Conservation (phyloP, 2,888 invertebrate species). For the Meteorus cinctellus region DNA sequence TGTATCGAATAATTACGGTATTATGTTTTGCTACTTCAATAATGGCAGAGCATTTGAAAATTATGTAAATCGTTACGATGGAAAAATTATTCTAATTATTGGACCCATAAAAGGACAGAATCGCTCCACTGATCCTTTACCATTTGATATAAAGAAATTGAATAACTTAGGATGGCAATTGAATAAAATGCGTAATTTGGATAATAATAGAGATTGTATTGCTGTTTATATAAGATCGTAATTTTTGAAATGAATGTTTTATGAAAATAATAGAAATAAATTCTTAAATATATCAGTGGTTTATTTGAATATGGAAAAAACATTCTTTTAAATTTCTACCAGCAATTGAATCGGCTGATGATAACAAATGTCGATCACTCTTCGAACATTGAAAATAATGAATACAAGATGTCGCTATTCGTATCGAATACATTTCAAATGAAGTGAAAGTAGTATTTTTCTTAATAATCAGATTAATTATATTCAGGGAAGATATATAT, state of each 20-base stretch:
- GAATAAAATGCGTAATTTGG: constrained; percentile 77
- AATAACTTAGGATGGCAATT: constrained; percentile 76
- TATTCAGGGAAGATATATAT: background rate
- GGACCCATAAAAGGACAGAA: constrained; percentile 80
- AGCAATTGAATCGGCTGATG: background rate
- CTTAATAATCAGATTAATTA: background rate
- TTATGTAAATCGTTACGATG: constrained; percentile 79
- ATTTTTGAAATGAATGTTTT: background rate
- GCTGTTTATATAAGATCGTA: constrained; percentile 75
- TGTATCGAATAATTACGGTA: constrained; percentile 76
- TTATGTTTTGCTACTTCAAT: constrained; percentile 90
- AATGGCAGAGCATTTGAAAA: constrained; percentile 80
- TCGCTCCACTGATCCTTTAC: constrained; percentile 83
- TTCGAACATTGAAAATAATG: background rate
- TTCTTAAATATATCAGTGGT: background rate
- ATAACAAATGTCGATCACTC: background rate
- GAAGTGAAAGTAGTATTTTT: background rate
- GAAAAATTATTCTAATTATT: constrained; percentile 82
- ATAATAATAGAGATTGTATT: constrained; percentile 79
- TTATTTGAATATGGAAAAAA: background rate
- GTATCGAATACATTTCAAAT: background rate
- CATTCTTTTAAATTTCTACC: no score
- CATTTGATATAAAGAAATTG: constrained; percentile 77
- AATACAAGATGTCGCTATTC: background rate
- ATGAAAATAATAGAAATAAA: constrained; percentile 1